These are phyloP conservation scores for Eptesicus fuscus DNA, from an alignment of 2,113 vertebrate species.

Conservation along the genomic window DNA sequence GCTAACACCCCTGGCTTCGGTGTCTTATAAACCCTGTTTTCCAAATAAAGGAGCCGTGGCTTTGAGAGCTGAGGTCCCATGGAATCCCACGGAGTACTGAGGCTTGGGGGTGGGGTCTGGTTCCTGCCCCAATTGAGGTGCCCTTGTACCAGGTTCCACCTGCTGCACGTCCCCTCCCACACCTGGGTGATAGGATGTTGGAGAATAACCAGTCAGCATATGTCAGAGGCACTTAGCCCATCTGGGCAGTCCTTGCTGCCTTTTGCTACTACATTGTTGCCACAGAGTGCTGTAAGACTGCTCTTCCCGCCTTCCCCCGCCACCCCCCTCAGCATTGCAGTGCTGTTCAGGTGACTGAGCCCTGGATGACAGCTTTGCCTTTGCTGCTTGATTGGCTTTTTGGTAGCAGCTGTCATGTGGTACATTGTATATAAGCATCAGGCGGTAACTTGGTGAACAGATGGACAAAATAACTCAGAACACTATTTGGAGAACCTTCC, in stretches of 20 bases:
- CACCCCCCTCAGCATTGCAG: rapidly evolving
- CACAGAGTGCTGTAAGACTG: neutral
- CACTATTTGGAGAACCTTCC: neutral
- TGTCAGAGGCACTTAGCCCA: too few species aligned
- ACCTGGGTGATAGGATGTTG: neutral
- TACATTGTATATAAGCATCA: neutral
- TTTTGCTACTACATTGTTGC: too few species aligned
- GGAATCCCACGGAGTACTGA: rapidly evolving
- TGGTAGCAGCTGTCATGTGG: neutral
- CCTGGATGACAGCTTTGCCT: neutral
- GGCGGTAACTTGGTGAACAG: neutral
- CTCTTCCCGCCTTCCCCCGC: neutral
- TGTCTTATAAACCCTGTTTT: neutral
- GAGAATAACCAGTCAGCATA: neutral
- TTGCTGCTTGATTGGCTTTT: neutral
- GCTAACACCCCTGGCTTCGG: neutral
- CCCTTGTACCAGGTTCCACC: neutral
- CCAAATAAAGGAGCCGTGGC: neutral
- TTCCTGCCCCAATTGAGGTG: neutral
- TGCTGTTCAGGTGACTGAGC: neutral
- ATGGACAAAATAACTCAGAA: neutral
- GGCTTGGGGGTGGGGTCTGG: too few species aligned
- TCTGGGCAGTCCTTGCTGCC: neutral
- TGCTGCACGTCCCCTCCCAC: neutral
- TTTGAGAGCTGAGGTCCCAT: neutral